Conservation (phyloP, 2,797 vertebrate species). For the Thunnus albacares region DNA sequence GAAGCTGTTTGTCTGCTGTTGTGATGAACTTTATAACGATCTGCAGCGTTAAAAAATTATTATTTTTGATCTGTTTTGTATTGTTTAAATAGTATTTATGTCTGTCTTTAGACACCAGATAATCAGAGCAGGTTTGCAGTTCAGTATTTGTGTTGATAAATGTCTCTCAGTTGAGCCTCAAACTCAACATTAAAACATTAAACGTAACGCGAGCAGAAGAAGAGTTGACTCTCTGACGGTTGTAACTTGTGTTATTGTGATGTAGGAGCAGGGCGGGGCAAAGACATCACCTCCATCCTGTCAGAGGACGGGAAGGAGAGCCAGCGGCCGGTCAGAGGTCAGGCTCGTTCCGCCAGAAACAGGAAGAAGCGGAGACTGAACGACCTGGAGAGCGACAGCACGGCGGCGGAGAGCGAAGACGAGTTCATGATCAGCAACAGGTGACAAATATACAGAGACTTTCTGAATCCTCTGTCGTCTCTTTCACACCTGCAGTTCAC, state of each 20-base stretch:
- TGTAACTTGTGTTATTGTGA: not conserved
- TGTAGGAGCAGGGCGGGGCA: conserved; percentile 86
- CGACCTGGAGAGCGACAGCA: conserved; percentile 97
- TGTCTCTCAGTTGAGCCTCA: too few relatives aligned
- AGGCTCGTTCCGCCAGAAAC: conserved; percentile 82
- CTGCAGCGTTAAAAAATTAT: not conserved
- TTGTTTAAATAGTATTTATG: too few relatives aligned
- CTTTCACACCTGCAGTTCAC: too few relatives aligned
- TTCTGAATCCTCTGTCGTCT: too few relatives aligned
- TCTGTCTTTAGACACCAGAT: not conserved
- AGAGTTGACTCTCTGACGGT: too few relatives aligned
- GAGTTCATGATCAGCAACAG: conserved; percentile 97
- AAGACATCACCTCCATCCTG: conserved; percentile 89
- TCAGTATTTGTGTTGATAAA: not conserved
- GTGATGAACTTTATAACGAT: not conserved
- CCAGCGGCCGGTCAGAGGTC: conserved; percentile 86
- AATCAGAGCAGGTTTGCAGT: not conserved
- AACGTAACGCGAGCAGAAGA: not conserved
- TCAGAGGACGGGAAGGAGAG: conserved; percentile 89
- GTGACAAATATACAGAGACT: conserved; percentile 68
- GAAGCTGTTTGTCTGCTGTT: too few relatives aligned
- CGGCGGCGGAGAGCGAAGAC: conserved; percentile 95
- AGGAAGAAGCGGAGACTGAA: conserved; percentile 95
- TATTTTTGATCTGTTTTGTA: too few relatives aligned
- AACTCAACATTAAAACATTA: not conserved